phyloP scores from a whole-genome alignment of 1,140 invertebrate genomes.

The Brachionus rubens region DNA sequence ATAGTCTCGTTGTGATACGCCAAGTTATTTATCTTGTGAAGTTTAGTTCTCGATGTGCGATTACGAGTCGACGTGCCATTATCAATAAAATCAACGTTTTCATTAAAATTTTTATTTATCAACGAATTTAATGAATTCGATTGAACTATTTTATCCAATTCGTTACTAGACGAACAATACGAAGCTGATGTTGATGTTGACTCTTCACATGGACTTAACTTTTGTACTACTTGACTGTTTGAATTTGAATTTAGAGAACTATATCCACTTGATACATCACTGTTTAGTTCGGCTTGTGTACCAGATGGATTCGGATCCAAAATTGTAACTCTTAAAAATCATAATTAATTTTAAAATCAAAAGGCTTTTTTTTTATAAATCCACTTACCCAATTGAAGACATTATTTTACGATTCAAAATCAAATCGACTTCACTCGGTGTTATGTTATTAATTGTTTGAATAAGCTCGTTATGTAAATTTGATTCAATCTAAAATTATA shows the following conservation, averaged over 20 bases:
- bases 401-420: conserved; percentile 15
- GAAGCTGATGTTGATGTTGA: neutral
- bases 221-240: neutral
- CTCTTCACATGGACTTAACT: neutral
- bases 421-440: conserved; percentile 9
- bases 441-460: conserved; percentile 30
- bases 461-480: conserved; percentile 10
- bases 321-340: neutral
- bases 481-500: neutral
- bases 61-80: neutral
- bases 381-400: conserved; percentile 5
- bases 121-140: neutral
- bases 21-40: conserved; percentile 22
- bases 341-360: conserved; percentile 1
- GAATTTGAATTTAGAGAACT: too few species aligned
- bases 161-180: neutral
- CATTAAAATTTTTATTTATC: neutral
- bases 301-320: neutral
- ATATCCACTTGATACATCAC: neutral
- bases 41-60: neutral
- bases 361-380: too few species aligned
- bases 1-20: conserved; percentile 18
- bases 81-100: conserved; percentile 37
- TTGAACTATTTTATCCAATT: neutral
- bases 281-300: neutral